These are phyloP conservation scores for Drosophila hamatofila DNA, from an alignment of 2,888 invertebrate species.

Conservation along the genomic window DNA sequence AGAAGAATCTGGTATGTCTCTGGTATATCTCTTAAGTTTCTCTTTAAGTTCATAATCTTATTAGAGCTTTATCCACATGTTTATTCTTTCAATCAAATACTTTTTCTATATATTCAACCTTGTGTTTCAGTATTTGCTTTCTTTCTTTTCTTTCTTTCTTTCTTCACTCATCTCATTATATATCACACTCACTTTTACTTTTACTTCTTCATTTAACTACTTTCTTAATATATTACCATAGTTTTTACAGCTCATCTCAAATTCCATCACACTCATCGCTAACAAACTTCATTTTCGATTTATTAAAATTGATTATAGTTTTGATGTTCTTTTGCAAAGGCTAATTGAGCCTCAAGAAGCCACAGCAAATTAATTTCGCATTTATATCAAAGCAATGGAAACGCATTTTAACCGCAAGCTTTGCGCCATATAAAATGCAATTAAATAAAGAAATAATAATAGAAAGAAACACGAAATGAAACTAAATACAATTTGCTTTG, in stretches of 20 bases:
- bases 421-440: background rate
- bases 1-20: too few species aligned
- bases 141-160: too few species aligned
- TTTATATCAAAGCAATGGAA: background rate
- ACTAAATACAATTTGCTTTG: background rate
- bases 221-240: too few species aligned
- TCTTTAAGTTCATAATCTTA: too few species aligned
- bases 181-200: too few species aligned
- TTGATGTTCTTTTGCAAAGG: constrained; percentile 6
- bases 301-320: constrained; percentile 9
- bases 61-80: too few species aligned
- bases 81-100: too few species aligned
- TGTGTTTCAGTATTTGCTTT: too few species aligned
- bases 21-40: too few species aligned
- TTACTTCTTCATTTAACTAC: too few species aligned
- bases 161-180: too few species aligned
- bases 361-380: constrained; percentile 15
- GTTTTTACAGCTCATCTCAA: background rate
- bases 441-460: constrained; percentile 4
- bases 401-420: constrained; percentile 6
- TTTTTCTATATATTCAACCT: too few species aligned
- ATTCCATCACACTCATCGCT: background rate
- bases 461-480: background rate
- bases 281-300: background rate
- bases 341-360: constrained; percentile 17